Base-by-base conservation (phyloP, 2,797 vertebrate species). In the Atherinosoma microstoma region DNA sequence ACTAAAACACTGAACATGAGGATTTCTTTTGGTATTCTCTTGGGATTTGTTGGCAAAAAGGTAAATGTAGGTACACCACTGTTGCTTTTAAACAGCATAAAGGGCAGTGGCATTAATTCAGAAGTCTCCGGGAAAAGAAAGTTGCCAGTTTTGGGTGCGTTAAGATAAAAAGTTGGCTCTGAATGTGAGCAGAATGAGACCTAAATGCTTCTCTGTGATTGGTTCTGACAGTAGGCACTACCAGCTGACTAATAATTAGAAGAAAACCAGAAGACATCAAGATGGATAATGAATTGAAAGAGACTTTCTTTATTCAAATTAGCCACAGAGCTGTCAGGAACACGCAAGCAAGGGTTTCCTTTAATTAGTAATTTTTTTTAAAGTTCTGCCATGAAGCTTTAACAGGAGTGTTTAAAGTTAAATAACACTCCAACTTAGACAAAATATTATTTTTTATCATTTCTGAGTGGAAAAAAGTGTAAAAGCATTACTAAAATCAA, bases 211-310 rank as follows among this genome's bases (percentile, higher is more conserved):
- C 75, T 57, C 53, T 47, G 22, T 74, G n/a, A 42, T 32, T 70
- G 59, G 16, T 58, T 67, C 57, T 59, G 66, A 70, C 58, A 35
- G 13, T 30, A 58, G 53, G 0, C 4, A 22, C 47, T 38, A 35
- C n/a, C 11, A 59, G 58, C 58, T 47, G 73, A 73, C 60, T 76
- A 34, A 58, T 24, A 69, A 72, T 60, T 58, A 64, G 58, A 74
- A 54, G 45, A 54, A 62, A 61, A 74, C 40, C 67, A 71, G 70
- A 58, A 70, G 54, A 58, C 24, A 27, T 42, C 60, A 45, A 32
- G 7, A 61, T 83, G 62, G 74, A 84, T 89, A 81, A 86, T 80
- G 77, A 79, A 77, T 78, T 64, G 68, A 65, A 29, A 59, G 72
- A 64, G 75, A 63, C 74, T 69, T 62, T 75, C 42, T 62, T 54